These are phyloP conservation scores for Chloroceryle amazona DNA, from an alignment of 2,797 vertebrate species.

Conservation along the genomic window DNA sequence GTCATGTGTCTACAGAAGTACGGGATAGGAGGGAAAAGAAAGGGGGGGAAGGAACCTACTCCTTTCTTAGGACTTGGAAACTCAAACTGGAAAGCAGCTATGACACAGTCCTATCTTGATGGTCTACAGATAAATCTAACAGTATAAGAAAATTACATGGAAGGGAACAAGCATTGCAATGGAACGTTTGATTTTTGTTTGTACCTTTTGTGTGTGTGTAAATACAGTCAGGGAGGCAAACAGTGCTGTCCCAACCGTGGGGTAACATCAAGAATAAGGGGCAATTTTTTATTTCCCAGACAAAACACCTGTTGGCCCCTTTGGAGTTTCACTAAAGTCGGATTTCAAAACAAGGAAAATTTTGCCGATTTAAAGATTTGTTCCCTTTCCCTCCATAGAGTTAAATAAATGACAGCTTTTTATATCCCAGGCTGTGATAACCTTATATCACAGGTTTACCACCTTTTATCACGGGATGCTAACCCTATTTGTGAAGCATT, in stretches of 20 bases:
- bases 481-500: too few relatives aligned
- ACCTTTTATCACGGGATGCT: too few relatives aligned
- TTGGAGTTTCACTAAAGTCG: background rate
- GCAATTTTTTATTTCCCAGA: background rate
- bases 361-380: background rate
- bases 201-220: background rate
- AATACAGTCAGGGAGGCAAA: rapidly evolving
- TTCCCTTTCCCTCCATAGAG: background rate
- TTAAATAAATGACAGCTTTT: background rate
- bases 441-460: too few relatives aligned
- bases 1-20: background rate
- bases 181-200: background rate
- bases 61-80: background rate
- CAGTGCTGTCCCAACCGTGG: rapidly evolving
- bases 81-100: background rate
- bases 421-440: background rate
- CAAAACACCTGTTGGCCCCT: background rate
- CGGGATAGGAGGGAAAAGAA: background rate
- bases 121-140: background rate
- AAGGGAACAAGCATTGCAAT: background rate
- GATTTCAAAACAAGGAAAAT: background rate
- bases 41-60: background rate
- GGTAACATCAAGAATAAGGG: background rate
- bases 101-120: background rate
- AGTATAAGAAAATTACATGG: background rate